Evolutionary conservation across 2,888 invertebrate genomes (phyloP), one percentile per base, ranked within the genome.

Genomic region (Stratiomys singularior): DNA sequence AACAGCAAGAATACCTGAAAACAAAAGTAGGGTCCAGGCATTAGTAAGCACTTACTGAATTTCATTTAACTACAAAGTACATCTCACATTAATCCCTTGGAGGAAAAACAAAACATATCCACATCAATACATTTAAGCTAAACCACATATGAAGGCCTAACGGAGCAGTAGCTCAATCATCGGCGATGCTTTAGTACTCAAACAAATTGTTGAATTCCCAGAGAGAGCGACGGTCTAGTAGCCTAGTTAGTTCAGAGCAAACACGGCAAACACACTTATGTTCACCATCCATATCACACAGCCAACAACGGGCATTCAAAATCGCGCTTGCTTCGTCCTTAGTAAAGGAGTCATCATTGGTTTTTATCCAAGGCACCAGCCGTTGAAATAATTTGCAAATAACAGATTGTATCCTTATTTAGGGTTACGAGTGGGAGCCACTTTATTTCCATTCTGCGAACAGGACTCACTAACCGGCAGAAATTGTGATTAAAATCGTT

Each of bases 1-100:
- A 83, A 78, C 80, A 27, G 78, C 78, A 27, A 78, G 69, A 30
- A 69, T 27, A 28, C 78, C 80, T 80, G 78, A 23, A 79, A 74
- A 66, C 76, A 52, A 52, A 52, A 52, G n/a, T n/a, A n/a, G n/a
- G n/a, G n/a, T n/a, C n/a, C n/a, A n/a, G n/a, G n/a, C n/a, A n/a
- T n/a, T n/a, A n/a, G n/a, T n/a, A n/a, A n/a, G n/a, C n/a, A n/a
- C n/a, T n/a, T n/a, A n/a, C n/a, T n/a, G n/a, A n/a, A n/a, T n/a
- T n/a, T n/a, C n/a, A n/a, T n/a, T n/a, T n/a, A n/a, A n/a, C n/a
- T n/a, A n/a, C n/a, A n/a, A n/a, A n/a, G n/a, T n/a, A n/a, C n/a
- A n/a, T n/a, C n/a, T n/a, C n/a, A n/a, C n/a, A n/a, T n/a, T n/a
- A n/a, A n/a, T n/a, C n/a, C n/a, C n/a, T n/a, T n/a, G n/a, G n/a